Conservation (phyloP, 2,797 vertebrate species). For the Dermochelys coriacea region DNA sequence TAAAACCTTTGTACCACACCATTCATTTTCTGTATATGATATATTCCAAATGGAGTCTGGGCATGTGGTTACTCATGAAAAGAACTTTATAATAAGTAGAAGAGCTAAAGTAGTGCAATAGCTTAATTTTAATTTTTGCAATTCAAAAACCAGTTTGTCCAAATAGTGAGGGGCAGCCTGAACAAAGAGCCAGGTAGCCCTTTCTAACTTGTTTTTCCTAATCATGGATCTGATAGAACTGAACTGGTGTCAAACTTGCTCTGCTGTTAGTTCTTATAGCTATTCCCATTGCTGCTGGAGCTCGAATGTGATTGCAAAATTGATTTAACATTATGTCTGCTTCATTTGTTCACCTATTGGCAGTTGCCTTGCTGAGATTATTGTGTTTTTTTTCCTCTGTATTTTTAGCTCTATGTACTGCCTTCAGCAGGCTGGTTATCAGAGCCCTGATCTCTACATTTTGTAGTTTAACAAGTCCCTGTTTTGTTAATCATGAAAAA, state of each 20-base stretch:
- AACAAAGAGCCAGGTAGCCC: not conserved
- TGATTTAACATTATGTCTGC: slow-evolving; percentile 53
- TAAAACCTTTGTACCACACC: not conserved
- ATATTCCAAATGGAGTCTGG: not conserved
- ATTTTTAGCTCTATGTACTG: slow-evolving; percentile 63
- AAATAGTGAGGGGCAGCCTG: not conserved
- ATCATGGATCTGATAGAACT: not conserved
- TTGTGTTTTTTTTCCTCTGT: slow-evolving; percentile 57
- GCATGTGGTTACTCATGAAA: not conserved
- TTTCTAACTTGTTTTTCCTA: not conserved
- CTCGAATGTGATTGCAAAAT: not conserved
- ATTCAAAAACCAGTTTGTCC: slow-evolving; percentile 30
- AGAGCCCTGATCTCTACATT: not conserved
- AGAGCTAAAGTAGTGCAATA: not conserved
- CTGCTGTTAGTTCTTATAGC: not conserved
- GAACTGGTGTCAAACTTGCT: slow-evolving; percentile 29
- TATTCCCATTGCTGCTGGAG: not conserved
- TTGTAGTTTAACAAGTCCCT: slow-evolving; percentile 31
- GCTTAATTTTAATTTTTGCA: not conserved
- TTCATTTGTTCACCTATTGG: slow-evolving; percentile 72
- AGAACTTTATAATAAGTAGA: not conserved
- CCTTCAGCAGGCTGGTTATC: slow-evolving; percentile 56
- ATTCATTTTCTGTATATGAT: fast-evolving
- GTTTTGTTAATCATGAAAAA: slow-evolving; percentile 36
- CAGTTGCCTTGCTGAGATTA: slow-evolving; percentile 74